Base-by-base conservation (phyloP, 2,888 invertebrate species). In the Agonopterix subpropinquella region DNA sequence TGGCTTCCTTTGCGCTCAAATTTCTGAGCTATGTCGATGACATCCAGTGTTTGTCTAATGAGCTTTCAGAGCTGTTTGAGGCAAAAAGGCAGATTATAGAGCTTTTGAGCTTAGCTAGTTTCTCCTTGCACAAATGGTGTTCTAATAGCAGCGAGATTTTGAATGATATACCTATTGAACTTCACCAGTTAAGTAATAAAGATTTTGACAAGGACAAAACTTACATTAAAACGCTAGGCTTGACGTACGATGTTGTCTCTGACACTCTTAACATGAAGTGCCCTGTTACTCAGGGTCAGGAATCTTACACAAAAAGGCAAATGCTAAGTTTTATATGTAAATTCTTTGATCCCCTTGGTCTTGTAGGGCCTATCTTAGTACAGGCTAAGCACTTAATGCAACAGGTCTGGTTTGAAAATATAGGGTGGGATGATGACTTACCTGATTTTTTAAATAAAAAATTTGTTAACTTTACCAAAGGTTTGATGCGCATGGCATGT, bases 281-380 rank as follows among this genome's bases (percentile, higher is more conserved):
- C 11, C 43, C 47, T 5, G 2, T 8, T 3, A 5, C 11, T n/a
- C 8, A 15, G 10, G 11, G 7, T 8, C 10, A 36, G 11, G n/a
- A 43, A 7, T 4, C 9, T 8, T 35, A 18, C 11, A 47, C 47
- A 15, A 43, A 43, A 37, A 39, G 52, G 10, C 36, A 53, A 36
- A 36, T 53, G 3, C 11, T 57, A 7, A 52, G 51, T 11, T 53
- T 46, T 11, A 45, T 55, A 8, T 42, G 48, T 35, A 51, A 43
- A 41, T 53, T 55, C 28, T 53, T 46, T 55, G 55, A 58, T 41
- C 53, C 53, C 1, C 18, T 54, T 7, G 55, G 53, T 2, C 45
- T 55, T 9, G 54, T 44, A 4, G 48, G 55, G 8, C 55, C 55
- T 11, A 28, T 57, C 15, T 15, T 53, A 4, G 47, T 56, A 28